A percentile compares a stretch with the other conserved stretches of the same genome.
phyloP scores from a whole-genome alignment of 2,888 invertebrate genomes.

The Xestia sexstrigata region DNA sequence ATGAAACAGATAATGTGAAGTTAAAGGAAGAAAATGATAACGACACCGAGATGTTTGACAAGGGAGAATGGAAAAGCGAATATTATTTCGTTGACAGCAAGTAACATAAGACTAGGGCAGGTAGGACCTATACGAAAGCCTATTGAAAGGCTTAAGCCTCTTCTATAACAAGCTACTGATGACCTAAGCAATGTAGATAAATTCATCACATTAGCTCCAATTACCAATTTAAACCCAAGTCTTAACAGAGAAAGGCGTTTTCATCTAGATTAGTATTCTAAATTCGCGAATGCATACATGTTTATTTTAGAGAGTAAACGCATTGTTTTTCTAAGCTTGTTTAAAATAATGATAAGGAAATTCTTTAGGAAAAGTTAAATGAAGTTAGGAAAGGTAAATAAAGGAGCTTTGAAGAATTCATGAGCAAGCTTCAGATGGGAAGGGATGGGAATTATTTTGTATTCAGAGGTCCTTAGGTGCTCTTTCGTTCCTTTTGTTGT shows the following conservation, averaged over 20 bases:
- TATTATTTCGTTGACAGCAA: background rate
- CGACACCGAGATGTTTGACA: background rate
- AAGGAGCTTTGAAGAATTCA: conserved; percentile 27
- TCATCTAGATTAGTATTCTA: conserved; percentile 66
- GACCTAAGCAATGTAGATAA: conserved; percentile 27
- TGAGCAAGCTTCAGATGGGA: conserved; percentile 25
- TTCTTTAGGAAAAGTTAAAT: conserved; percentile 7
- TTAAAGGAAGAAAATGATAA: background rate
- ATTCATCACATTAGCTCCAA: conserved; percentile 45
- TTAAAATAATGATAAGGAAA: conserved; percentile 41
- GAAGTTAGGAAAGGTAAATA: conserved; percentile 14
- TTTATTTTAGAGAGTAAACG: conserved; percentile 52
- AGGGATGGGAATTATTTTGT: conserved; percentile 18
- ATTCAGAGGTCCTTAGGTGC: conserved; percentile 23
- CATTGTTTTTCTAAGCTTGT: conserved; percentile 15
- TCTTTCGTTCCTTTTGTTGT: conserved; percentile 19
- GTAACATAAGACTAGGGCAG: background rate
- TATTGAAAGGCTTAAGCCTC: background rate
- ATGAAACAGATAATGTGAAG: background rate
- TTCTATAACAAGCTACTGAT: background rate
- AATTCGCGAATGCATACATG: conserved; percentile 42
- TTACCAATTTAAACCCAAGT: conserved; percentile 51
- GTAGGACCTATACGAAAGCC: background rate
- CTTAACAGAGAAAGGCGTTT: conserved; percentile 61
- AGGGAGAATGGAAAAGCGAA: background rate